Conservation (phyloP, 2,113 vertebrate species). For the human region DNA sequence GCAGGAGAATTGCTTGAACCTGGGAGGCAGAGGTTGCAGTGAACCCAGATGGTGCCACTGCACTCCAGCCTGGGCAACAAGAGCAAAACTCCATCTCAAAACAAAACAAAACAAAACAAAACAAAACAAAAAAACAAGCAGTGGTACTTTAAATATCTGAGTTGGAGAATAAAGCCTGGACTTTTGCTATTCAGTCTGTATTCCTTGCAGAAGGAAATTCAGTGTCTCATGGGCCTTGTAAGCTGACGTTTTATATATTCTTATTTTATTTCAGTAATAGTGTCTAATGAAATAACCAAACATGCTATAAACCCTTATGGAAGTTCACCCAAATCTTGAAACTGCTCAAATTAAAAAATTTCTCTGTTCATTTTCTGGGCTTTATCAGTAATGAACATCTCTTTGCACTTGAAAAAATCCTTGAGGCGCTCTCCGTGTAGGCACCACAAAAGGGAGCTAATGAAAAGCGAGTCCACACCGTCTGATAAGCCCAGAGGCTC, state of each 20-base stretch:
- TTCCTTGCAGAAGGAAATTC: slow-evolving; percentile 28
- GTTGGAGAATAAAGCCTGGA: slow-evolving; percentile 2
- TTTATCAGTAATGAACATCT: slow-evolving; percentile 49
- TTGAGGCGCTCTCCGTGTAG: not conserved
- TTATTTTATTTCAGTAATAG: not conserved
- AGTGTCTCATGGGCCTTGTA: not conserved
- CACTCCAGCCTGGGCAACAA: too few relatives aligned
- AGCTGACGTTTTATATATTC: not conserved
- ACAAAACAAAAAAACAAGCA: not conserved
- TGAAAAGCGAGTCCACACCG: not conserved
- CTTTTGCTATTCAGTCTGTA: slow-evolving; percentile 1
- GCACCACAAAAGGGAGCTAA: not conserved
- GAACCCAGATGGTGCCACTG: too few relatives aligned
- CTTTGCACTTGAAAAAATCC: slow-evolving; percentile 24
- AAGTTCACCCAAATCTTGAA: not conserved
- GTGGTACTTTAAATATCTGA: slow-evolving; percentile 23
- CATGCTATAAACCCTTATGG: not conserved
- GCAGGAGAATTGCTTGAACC: too few relatives aligned
- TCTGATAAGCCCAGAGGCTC: slow-evolving; percentile 23
- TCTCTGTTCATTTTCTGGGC: not conserved
- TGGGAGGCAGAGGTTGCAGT: too few relatives aligned
- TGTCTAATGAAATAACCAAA: slow-evolving; percentile 7
- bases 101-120: too few relatives aligned
- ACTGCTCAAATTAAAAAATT: not conserved
- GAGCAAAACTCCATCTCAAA: too few relatives aligned